These are phyloP conservation scores for Drosophila novamexicana DNA, from an alignment of 1,140 invertebrate genomes.

Conservation along the genomic window DNA sequence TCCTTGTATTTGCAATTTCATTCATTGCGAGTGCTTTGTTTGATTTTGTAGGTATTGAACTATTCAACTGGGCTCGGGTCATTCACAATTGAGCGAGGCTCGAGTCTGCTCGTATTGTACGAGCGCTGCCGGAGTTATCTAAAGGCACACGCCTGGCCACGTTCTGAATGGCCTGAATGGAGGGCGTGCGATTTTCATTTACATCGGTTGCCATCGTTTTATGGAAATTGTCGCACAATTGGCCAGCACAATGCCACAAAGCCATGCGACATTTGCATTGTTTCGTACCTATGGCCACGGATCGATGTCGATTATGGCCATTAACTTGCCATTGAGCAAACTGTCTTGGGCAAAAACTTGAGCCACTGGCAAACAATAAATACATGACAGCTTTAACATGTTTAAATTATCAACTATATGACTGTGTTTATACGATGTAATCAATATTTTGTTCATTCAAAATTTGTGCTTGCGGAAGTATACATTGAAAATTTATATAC, in stretches of 20 bases:
- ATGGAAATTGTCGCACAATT: slow-evolving; percentile 38
- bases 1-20: slow-evolving; percentile 17
- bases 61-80: slow-evolving; percentile 31
- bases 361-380: background rate
- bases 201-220: slow-evolving; percentile 17
- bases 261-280: slow-evolving; percentile 29
- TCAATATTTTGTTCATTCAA: too few relatives aligned
- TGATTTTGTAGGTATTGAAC: slow-evolving; percentile 37
- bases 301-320: slow-evolving; percentile 57
- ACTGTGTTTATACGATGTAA: too few relatives aligned
- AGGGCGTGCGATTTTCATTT: slow-evolving; percentile 8
- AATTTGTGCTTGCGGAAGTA: too few relatives aligned
- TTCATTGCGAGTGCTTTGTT: slow-evolving; percentile 37
- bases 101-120: background rate
- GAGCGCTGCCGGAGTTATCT: slow-evolving; percentile 31
- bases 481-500: too few relatives aligned
- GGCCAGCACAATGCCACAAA: slow-evolving; percentile 24
- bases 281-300: slow-evolving; percentile 18
- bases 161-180: slow-evolving; percentile 16
- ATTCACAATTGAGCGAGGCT: slow-evolving; percentile 27
- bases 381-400: background rate
- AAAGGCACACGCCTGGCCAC: slow-evolving; percentile 40
- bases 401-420: background rate
- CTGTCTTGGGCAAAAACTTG: slow-evolving; percentile 28
- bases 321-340: slow-evolving; percentile 50